phyloP scores from a whole-genome alignment of 2,797 vertebrate species.

The Eulemur albifrons region DNA sequence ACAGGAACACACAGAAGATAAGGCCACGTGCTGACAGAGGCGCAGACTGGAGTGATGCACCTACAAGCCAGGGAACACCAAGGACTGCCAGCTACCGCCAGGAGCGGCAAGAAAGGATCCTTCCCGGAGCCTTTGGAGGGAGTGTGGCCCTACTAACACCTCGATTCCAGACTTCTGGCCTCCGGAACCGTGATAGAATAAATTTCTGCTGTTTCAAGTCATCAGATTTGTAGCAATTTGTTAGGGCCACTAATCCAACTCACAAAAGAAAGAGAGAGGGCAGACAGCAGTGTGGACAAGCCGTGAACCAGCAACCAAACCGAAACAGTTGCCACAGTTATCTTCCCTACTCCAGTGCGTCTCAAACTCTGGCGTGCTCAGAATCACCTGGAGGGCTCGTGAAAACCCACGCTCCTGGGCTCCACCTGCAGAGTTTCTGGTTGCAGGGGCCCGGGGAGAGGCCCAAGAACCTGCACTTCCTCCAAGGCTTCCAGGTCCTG shows the following conservation, averaged over 20 bases:
- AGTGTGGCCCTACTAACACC: background rate
- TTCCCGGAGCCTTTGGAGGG: background rate
- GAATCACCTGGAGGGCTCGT: background rate
- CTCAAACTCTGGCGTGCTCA: background rate
- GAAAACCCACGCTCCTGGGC: background rate
- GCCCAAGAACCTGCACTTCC: background rate
- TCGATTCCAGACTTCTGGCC: background rate
- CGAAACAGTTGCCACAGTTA: background rate
- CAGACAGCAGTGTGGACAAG: background rate
- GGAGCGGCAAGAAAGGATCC: background rate
- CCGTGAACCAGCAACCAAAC: background rate
- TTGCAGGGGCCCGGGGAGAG: background rate
- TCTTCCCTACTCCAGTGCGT: rapidly evolving
- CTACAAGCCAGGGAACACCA: background rate
- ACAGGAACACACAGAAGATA: background rate
- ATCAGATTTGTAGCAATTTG: too few species aligned
- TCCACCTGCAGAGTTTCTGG: background rate
- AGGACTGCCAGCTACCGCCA: background rate
- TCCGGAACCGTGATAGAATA: background rate
- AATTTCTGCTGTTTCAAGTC: background rate
- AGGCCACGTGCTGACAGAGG: background rate
- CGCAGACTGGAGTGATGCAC: background rate
- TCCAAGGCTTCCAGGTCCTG: background rate
- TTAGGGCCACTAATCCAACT: background rate
- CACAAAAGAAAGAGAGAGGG: background rate